Evolutionary conservation across 2,888 invertebrate genomes (phyloP).

Genomic region (Acleris emargana): DNA sequence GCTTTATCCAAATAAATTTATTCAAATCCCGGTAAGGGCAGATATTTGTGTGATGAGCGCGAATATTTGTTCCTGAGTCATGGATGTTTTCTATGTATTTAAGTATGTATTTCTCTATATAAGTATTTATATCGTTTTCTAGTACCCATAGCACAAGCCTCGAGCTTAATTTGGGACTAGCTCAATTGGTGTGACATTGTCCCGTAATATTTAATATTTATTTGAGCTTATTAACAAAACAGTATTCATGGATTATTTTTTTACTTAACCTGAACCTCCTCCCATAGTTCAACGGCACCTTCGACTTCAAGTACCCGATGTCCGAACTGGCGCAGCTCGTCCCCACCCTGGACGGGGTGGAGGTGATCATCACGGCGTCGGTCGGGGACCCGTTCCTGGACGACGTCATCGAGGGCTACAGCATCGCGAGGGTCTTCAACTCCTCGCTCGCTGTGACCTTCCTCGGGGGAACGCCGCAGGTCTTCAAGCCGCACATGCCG

Average conservation of each 20-base stretch:
- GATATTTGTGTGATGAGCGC: too few relatives aligned
- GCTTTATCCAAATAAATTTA: too few relatives aligned
- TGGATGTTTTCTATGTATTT: too few relatives aligned
- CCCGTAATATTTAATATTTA: too few relatives aligned
- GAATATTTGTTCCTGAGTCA: too few relatives aligned
- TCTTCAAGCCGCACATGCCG: slow-evolving; percentile 98
- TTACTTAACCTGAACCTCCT: slow-evolving; percentile 13
- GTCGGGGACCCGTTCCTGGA: slow-evolving; percentile 95
- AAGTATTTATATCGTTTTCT: too few relatives aligned
- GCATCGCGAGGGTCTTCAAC: slow-evolving; percentile 93
- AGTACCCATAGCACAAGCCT: too few relatives aligned
- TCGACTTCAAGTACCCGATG: slow-evolving; percentile 94
- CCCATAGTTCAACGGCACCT: slow-evolving; percentile 92
- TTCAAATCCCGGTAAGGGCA: too few relatives aligned
- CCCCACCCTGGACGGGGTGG: slow-evolving; percentile 89
- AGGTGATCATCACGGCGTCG: slow-evolving; percentile 92
- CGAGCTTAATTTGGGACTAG: too few relatives aligned
- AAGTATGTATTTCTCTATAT: too few relatives aligned
- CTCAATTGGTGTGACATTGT: too few relatives aligned
- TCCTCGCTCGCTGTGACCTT: slow-evolving; percentile 92
- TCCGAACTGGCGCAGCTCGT: slow-evolving; percentile 88
- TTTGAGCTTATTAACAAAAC: too few relatives aligned
- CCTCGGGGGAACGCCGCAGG: slow-evolving; percentile 95
- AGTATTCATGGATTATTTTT: background rate
- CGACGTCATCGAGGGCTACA: slow-evolving; percentile 93